Percentiles rank a stretch among this genome's conserved stretches.
Evolutionary conservation across 1,140 invertebrate species (phyloP).

Genomic region (Himalopsyche phryganea): DNA sequence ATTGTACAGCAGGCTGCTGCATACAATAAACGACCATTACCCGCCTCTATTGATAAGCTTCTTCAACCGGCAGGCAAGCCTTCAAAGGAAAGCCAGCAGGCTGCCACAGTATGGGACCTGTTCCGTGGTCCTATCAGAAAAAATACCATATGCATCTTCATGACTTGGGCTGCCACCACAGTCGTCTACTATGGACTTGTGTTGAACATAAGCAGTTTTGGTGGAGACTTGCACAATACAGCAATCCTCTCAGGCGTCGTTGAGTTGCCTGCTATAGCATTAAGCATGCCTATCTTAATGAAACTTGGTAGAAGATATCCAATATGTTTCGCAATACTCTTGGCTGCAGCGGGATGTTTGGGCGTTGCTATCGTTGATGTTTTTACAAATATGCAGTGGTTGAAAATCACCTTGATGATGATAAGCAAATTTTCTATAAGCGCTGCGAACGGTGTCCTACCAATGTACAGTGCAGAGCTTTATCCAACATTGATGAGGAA

Average conservation of each 20-base stretch:
- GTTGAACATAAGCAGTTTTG: slow-evolving; percentile 66
- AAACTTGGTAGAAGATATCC: slow-evolving; percentile 67
- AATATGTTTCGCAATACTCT: slow-evolving; percentile 59
- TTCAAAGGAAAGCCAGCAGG: slow-evolving; percentile 40
- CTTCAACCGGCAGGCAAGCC: slow-evolving; percentile 42
- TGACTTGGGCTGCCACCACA: slow-evolving; percentile 71
- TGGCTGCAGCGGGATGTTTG: slow-evolving; percentile 62
- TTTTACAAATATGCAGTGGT: slow-evolving; percentile 51
- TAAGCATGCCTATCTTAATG: slow-evolving; percentile 66
- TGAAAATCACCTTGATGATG: slow-evolving; percentile 61
- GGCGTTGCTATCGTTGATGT: slow-evolving; percentile 55
- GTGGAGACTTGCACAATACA: slow-evolving; percentile 67
- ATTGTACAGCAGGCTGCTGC: slow-evolving; percentile 67
- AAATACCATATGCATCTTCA: slow-evolving; percentile 62
- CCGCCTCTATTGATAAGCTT: slow-evolving; percentile 61
- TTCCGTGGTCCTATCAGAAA: slow-evolving; percentile 61
- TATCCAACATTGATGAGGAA: slow-evolving; percentile 72
- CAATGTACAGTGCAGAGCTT: slow-evolving; percentile 69
- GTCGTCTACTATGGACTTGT: slow-evolving; percentile 70
- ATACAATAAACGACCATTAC: slow-evolving; percentile 59
- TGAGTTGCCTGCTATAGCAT: slow-evolving; percentile 67
- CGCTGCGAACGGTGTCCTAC: slow-evolving; percentile 67
- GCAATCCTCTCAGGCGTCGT: slow-evolving; percentile 66
- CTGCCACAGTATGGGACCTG: slow-evolving; percentile 57
- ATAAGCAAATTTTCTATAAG: slow-evolving; percentile 67